Evolutionary conservation across 2,797 vertebrate genomes (phyloP).

Genomic region (Brachymystax lenok): DNA sequence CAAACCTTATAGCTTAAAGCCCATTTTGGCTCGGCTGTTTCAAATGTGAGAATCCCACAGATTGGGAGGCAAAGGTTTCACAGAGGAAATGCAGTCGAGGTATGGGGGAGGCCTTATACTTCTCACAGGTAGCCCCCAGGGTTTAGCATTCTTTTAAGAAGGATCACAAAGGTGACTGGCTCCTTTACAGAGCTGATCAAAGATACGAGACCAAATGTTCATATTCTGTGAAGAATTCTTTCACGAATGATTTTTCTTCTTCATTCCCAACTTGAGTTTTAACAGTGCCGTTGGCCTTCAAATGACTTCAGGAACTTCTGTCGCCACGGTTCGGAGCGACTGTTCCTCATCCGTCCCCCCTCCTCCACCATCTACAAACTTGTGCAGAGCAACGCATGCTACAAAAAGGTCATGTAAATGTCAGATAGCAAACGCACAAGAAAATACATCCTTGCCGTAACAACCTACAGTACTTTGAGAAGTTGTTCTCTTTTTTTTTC

Average conservation of each 20-base stretch:
- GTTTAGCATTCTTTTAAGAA: constrained; percentile 47
- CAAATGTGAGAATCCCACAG: constrained; percentile 51
- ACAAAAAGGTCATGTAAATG: constrained; percentile 87
- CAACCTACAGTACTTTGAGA: not conserved
- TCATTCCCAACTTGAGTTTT: constrained; percentile 76
- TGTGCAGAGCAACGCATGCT: constrained; percentile 87
- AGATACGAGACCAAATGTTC: constrained; percentile 30
- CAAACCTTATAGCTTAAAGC: constrained; percentile 64
- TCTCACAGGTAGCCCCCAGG: constrained; percentile 56
- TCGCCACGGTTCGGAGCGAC: constrained; percentile 82
- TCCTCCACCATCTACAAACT: constrained; percentile 88
- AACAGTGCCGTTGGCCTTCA: constrained; percentile 84
- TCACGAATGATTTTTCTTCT: constrained; percentile 20
- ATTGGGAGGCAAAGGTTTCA: constrained; percentile 42
- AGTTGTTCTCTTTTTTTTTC: constrained; percentile 13
- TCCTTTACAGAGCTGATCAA: constrained; percentile 35
- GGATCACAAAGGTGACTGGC: constrained; percentile 44
- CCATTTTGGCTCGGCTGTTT: constrained; percentile 50
- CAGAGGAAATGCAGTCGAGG: constrained; percentile 36
- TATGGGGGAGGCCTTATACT: constrained; percentile 9
- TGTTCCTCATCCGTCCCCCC: constrained; percentile 73
- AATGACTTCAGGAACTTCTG: constrained; percentile 73
- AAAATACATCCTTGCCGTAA: not conserved
- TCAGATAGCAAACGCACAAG: not conserved
- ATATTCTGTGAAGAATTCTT: constrained; percentile 23